Conservation (phyloP, 2,888 invertebrate species). For the Ophraella communa region DNA sequence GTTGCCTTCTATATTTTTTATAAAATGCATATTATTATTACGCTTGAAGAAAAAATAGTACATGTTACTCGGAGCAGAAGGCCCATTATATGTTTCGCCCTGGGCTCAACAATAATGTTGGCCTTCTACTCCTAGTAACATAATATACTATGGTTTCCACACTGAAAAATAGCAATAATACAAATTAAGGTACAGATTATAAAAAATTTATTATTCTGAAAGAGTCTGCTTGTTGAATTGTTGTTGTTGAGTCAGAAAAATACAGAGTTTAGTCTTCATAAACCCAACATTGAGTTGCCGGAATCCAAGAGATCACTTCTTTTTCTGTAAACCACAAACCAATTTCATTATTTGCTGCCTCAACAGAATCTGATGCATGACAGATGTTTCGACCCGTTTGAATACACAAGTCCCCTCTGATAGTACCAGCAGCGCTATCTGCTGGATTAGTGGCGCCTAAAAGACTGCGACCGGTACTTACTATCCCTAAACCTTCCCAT, state of each 20-base stretch:
- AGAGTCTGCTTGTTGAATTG: no score
- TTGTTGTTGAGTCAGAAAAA: background rate
- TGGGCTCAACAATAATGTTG: no score
- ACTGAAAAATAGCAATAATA: no score
- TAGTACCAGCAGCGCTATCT: conserved; percentile 91
- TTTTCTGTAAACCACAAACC: conserved; percentile 90
- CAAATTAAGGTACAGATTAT: no score
- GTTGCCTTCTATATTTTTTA: no score
- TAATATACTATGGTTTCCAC: no score
- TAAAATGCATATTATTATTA: no score
- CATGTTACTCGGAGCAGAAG: no score
- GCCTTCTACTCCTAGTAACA: no score
- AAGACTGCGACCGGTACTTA: conserved; percentile 92
- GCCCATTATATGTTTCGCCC: no score
- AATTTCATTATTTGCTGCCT: conserved; percentile 94
- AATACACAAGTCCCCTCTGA: conserved; percentile 94
- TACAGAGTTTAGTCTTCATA: conserved; percentile 68
- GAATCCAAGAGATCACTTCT: conserved; percentile 80
- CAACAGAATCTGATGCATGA: conserved; percentile 95
- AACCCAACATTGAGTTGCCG: conserved; percentile 83
- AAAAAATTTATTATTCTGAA: no score
- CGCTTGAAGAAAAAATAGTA: no score
- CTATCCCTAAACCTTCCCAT: conserved; percentile 93
- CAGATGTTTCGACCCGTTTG: conserved; percentile 94
- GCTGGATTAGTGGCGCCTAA: conserved; percentile 96